Evolutionary conservation across 1,140 invertebrate species (phyloP).

Genomic region (Amyelois transitella): DNA sequence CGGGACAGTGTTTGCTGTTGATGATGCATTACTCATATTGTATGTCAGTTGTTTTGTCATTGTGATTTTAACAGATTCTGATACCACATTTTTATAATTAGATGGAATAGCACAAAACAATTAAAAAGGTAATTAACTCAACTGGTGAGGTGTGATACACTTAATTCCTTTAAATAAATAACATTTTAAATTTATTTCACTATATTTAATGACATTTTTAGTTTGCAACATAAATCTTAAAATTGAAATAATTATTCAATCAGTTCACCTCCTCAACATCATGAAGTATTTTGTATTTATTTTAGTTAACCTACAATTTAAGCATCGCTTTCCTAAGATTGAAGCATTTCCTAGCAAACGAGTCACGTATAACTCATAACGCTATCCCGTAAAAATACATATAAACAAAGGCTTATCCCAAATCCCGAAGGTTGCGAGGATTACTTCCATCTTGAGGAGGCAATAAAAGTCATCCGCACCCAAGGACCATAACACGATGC

Average conservation of each 20-base stretch:
- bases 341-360: not conserved
- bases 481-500: constrained; percentile 42
- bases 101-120: not conserved
- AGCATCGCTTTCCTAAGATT: too few species aligned
- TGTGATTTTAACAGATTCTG: not conserved
- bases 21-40: constrained; percentile 7
- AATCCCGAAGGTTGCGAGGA: constrained; percentile 29
- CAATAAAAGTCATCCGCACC: constrained; percentile 54
- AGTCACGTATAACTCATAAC: not conserved
- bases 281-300: too few species aligned
- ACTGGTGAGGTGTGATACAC: not conserved
- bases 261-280: too few species aligned
- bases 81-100: not conserved
- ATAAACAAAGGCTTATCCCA: constrained; percentile 56
- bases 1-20: constrained; percentile 31
- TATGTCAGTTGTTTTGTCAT: not conserved
- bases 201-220: too few species aligned
- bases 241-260: too few species aligned
- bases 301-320: too few species aligned
- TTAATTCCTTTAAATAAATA: not conserved
- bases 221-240: too few species aligned
- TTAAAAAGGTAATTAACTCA: not conserved
- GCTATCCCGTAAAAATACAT: constrained; percentile 25
- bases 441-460: constrained; percentile 48
- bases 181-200: too few species aligned